phyloP scores from a whole-genome alignment of 1,140 invertebrate genomes.

The Battus philenor region DNA sequence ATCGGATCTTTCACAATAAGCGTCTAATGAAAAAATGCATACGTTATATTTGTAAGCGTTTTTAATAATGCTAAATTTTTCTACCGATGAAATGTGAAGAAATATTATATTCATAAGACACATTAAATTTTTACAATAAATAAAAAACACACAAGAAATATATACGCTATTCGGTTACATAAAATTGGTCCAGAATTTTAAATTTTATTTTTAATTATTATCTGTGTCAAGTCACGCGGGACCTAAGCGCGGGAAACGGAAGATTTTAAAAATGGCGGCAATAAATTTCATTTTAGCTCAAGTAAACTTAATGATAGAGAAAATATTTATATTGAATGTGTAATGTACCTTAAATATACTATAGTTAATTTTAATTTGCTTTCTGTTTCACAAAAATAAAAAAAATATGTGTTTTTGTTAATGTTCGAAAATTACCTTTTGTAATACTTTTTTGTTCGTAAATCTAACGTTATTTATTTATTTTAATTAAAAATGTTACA shows the following conservation, averaged over 20 bases:
- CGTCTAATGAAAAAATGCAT: too few species aligned
- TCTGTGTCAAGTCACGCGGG: slow-evolving; percentile 17
- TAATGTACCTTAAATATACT: too few species aligned
- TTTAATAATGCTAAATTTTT: background rate
- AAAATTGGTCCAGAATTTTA: slow-evolving; percentile 66
- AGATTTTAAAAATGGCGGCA: too few species aligned
- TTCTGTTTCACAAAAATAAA: too few species aligned
- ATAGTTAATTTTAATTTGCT: too few species aligned
- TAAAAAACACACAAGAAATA: slow-evolving; percentile 19
- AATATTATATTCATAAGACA: slow-evolving; percentile 2
- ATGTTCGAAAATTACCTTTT: too few species aligned
- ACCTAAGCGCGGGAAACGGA: slow-evolving; percentile 3
- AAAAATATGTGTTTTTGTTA: too few species aligned
- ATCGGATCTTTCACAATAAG: too few species aligned
- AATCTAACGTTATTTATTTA: too few species aligned
- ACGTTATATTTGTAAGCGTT: too few species aligned
- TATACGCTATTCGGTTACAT: slow-evolving; percentile 42
- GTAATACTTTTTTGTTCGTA: too few species aligned
- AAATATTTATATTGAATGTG: background rate
- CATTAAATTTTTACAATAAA: slow-evolving; percentile 24
- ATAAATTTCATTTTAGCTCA: background rate
- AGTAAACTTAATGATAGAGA: background rate
- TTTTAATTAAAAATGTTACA: too few species aligned
- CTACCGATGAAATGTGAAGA: background rate
- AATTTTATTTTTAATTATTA: slow-evolving; percentile 37